Base-by-base conservation (phyloP, 2,113 vertebrate genomes). In the Tenrec ecaudatus region DNA sequence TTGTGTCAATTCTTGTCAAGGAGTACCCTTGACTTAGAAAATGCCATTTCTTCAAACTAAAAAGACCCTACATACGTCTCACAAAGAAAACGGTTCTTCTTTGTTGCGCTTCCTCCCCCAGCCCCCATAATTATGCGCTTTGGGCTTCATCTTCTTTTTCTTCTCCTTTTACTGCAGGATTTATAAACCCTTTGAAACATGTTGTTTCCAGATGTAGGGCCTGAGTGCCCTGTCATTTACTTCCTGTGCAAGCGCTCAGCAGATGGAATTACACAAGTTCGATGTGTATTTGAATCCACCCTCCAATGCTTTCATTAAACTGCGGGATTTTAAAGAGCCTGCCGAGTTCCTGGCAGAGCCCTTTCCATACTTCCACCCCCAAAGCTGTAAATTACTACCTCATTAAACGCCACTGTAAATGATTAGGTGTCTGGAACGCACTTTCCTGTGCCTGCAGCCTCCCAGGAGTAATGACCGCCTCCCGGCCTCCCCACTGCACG, bases 151-250 rank as follows among this genome's bases (percentile, higher is more conserved):
- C 9, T n/a, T 12, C 64, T 6, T 1, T 0, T 94, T 83, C 89
- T 62, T 60, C 82, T n/a, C 94, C 95, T 84, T 92, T 96, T 86
- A 97, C 95, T 43, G 83, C 64, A 95, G 94, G 95, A 92, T 97
- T 97, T 96, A 97, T 95, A 98, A 97, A 96, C 95, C 69, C 93
- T 98, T 98, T 97, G 95, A 97, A 98, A 97, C 96, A 98, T 96
- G 95, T 96, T 98, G 95, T 95, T 98, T 97, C 97, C 97, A 97
- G 97, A 98, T 97, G 97, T 93, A 86, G 96, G 95, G 83, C 98
- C 97, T 96, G 84, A 97, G 94, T 93, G 94, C 84, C 91, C 73
- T 79, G 31, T 96, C 97, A 97, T 93, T 82, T 94, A 84, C 94
- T 98, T 98, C 97, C 98, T 96, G 94, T 83, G 68, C 88, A 95